These are phyloP conservation scores for Blennius ocellaris DNA, from an alignment of 2,113 vertebrate genomes.

Conservation along the genomic window DNA sequence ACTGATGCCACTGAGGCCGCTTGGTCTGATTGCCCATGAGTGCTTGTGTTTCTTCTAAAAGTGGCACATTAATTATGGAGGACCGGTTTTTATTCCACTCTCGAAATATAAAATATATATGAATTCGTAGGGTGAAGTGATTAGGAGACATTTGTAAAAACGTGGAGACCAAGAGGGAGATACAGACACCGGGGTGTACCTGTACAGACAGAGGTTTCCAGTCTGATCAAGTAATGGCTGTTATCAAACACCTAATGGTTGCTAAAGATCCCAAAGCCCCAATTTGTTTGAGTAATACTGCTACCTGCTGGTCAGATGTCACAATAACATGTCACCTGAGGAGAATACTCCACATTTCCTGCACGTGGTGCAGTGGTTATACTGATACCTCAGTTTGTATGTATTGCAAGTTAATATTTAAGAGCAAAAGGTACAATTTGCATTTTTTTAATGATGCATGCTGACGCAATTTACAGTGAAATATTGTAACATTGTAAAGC, in stretches of 20 bases:
- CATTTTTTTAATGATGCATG: too few species aligned
- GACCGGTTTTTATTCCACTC: constrained; percentile 47
- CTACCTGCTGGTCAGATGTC: constrained; percentile 3
- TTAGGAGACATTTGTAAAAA: constrained; percentile 9
- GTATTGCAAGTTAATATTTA: too few species aligned
- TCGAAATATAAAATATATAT: constrained; percentile 54
- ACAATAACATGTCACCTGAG: background rate
- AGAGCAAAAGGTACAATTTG: too few species aligned
- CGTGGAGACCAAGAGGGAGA: background rate
- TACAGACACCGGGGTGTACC: constrained; percentile 4
- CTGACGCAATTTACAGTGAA: too few species aligned
- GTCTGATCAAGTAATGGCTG: background rate
- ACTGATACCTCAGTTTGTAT: too few species aligned
- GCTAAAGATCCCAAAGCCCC: background rate
- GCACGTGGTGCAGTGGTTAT: too few species aligned
- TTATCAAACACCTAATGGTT: background rate
- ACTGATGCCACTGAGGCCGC: background rate
- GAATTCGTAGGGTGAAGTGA: background rate
- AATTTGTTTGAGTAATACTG: constrained; percentile 27
- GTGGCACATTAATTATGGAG: constrained; percentile 61
- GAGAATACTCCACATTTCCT: too few species aligned
- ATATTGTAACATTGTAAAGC: too few species aligned
- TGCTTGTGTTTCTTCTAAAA: constrained; percentile 50
- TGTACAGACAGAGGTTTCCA: constrained; percentile 9
- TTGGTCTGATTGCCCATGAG: constrained; percentile 31